Conservation (phyloP, 2,113 vertebrate genomes). For the Thamnophis sirtalis region DNA sequence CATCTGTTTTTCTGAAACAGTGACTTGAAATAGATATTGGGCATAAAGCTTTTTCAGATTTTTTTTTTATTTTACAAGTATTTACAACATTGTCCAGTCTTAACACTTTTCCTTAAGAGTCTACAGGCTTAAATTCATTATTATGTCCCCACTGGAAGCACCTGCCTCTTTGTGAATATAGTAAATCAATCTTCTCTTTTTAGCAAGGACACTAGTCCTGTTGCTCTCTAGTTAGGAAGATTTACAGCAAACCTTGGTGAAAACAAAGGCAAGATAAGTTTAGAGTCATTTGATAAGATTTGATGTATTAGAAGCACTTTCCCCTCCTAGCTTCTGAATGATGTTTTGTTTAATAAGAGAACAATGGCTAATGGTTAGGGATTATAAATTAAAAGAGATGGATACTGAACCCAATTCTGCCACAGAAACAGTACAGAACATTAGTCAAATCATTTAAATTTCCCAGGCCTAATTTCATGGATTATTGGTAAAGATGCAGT, state of each 20-base stretch:
- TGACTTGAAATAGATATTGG: constrained; percentile 44
- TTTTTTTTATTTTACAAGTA: constrained; percentile 34
- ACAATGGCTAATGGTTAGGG: constrained; percentile 37
- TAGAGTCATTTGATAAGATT: constrained; percentile 57
- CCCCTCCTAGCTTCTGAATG: constrained; percentile 38
- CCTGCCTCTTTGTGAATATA: constrained; percentile 31
- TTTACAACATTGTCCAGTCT: constrained; percentile 35
- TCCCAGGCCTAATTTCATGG: neutral
- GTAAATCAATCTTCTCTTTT: constrained; percentile 63
- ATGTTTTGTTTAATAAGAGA: constrained; percentile 46
- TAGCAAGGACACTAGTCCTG: constrained; percentile 52
- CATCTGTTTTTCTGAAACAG: constrained; percentile 39
- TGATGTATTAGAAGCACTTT: constrained; percentile 64
- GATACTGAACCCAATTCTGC: constrained; percentile 22
- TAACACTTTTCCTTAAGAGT: constrained; percentile 45
- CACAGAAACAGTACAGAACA: constrained; percentile 2
- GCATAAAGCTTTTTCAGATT: constrained; percentile 33
- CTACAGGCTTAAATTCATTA: constrained; percentile 34
- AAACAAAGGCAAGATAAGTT: constrained; percentile 56
- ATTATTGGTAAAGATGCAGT: neutral
- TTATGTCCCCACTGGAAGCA: constrained; percentile 40
- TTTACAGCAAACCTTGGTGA: constrained; percentile 52
- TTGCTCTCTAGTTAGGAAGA: constrained; percentile 47
- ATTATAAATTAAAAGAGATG: constrained; percentile 50
- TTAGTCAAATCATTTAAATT: constrained; percentile 33